Percentiles rank a stretch among this genome's conserved stretches.
Evolutionary conservation across 2,113 vertebrate species (phyloP).

Genomic region (Taxidea taxus): DNA sequence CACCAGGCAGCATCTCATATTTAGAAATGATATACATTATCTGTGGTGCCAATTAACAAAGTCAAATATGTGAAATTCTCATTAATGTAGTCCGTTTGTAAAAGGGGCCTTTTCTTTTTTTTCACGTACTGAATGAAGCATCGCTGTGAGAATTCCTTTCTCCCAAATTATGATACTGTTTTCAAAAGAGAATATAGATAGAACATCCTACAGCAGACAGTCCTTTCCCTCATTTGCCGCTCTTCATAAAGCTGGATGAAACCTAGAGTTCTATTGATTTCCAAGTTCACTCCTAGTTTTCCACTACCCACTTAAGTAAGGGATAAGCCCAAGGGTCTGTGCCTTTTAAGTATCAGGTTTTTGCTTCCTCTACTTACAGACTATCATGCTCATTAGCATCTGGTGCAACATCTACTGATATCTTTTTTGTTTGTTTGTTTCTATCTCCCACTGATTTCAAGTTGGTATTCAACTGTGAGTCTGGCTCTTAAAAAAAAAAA

Average conservation of each 20-base stretch:
- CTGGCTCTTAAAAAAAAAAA: background rate
- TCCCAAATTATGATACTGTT: background rate
- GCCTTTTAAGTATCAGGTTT: constrained; percentile 15
- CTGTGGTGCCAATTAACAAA: background rate
- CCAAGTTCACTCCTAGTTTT: background rate
- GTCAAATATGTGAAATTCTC: background rate
- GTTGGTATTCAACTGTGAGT: constrained; percentile 35
- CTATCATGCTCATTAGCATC: background rate
- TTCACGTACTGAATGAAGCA: background rate
- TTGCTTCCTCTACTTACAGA: background rate
- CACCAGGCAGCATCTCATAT: background rate
- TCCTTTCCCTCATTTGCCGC: background rate
- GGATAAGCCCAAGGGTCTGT: background rate
- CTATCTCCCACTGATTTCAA: constrained; percentile 48
- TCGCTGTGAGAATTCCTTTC: background rate
- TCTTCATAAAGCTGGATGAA: background rate
- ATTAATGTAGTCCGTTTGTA: background rate
- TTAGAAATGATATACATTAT: background rate
- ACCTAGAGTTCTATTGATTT: background rate
- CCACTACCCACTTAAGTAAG: background rate
- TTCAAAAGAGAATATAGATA: background rate
- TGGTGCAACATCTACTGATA: background rate
- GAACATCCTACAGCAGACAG: background rate
- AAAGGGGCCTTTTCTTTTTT: background rate
- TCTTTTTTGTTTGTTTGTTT: constrained; percentile 7